Evolutionary conservation across 2,888 invertebrate species (phyloP).

Genomic region (Eilema depressum): DNA sequence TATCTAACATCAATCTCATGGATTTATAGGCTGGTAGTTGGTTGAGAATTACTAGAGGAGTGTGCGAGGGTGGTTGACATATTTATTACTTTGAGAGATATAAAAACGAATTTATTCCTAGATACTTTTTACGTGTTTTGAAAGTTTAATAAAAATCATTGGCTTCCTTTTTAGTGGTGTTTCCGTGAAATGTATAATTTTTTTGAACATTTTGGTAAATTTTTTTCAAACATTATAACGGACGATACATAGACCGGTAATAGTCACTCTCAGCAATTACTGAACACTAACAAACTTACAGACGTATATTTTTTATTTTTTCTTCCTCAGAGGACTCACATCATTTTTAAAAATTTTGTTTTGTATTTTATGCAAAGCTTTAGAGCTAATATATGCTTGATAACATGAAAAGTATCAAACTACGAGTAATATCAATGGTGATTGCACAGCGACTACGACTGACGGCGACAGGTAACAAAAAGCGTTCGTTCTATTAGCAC

Average conservation of each 20-base stretch:
- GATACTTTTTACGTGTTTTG: conserved; percentile 69
- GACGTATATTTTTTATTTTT: too few relatives aligned
- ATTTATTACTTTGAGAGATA: conserved; percentile 78
- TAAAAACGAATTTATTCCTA: conserved; percentile 68
- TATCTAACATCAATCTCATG: conserved; percentile 81
- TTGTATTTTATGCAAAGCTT: too few relatives aligned
- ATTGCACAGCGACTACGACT: conserved; percentile 1
- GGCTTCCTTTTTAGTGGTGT: conserved; percentile 58
- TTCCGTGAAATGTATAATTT: conserved; percentile 29
- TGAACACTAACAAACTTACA: too few relatives aligned
- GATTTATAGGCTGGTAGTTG: conserved; percentile 78
- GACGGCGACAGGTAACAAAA: conserved; percentile 42
- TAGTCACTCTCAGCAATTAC: too few relatives aligned
- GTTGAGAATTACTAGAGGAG: conserved; percentile 65
- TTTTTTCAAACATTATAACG: too few relatives aligned
- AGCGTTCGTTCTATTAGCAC: conserved; percentile 33
- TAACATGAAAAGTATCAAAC: too few relatives aligned
- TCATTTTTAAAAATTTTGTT: too few relatives aligned
- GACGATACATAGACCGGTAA: too few relatives aligned
- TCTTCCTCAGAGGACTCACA: too few relatives aligned
- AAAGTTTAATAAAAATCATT: conserved; percentile 62
- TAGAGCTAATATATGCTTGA: too few relatives aligned
- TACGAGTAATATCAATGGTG: too few relatives aligned
- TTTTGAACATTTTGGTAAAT: too few relatives aligned
- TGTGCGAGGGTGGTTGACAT: conserved; percentile 76